A percentile compares a stretch with the other conserved stretches of the same genome.
These are phyloP conservation scores for Macrosiphum euphorbiae DNA, from an alignment of 2,888 invertebrate genomes.

Conservation along the genomic window DNA sequence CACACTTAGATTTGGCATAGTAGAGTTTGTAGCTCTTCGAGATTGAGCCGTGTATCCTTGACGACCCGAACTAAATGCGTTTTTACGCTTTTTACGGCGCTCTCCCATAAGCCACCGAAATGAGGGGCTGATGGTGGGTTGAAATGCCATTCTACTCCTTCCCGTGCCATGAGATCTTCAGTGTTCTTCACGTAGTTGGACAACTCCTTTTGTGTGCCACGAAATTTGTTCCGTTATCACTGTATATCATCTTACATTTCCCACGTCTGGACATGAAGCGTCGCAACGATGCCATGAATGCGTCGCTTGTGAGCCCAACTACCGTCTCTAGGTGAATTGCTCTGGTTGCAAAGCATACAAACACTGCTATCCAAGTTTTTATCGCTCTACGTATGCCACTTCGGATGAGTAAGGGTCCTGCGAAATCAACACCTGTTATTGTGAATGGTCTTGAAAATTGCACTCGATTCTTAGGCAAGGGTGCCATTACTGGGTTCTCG, in stretches of 20 bases:
- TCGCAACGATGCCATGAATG: neutral
- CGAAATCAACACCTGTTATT: neutral
- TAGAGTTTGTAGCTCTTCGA: neutral
- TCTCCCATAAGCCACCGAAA: neutral
- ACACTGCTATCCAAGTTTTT: neutral
- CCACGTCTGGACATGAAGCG: neutral
- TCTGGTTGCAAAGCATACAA: neutral
- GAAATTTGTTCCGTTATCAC: conserved; percentile 12
- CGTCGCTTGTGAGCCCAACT: neutral
- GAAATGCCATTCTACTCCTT: neutral
- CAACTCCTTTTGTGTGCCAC: neutral
- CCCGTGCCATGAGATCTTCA: neutral
- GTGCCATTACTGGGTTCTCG: conserved; percentile 49
- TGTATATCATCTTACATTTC: neutral
- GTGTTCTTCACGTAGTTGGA: neutral
- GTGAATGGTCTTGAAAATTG: neutral
- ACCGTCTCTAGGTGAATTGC: neutral
- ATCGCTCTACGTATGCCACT: conserved; percentile 1
- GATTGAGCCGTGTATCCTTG: neutral
- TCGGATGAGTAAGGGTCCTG: conserved; percentile 1
- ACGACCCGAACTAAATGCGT: neutral
- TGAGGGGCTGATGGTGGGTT: conserved; percentile 6
- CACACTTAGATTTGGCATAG: neutral
- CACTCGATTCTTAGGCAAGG: neutral
- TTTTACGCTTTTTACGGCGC: neutral